Base-by-base conservation (phyloP, 2,888 invertebrate genomes). In the Tipula helvola region DNA sequence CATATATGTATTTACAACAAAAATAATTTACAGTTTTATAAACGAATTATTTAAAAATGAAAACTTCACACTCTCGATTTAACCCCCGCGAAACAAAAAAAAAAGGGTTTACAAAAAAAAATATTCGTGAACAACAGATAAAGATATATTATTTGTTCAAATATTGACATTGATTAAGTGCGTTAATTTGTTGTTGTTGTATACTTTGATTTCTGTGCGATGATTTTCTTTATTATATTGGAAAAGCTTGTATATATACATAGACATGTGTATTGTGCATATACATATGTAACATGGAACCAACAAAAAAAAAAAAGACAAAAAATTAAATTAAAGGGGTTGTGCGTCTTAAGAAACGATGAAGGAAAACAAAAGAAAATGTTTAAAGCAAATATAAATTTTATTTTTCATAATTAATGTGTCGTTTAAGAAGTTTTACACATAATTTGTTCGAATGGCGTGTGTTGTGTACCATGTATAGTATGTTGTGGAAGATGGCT, bases 151-250 rank as follows among this genome's bases (percentile, higher is more conserved):
- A 36, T 85, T 42, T 85, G 18, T 85, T 44, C 42, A 85, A 85
- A 85, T 85, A 85, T 85, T 85, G 85, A 85, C 85, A 85, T 42
- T 85, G 85, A 85, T 85, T 85, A 85, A 85, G 85, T 85, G 85
- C 18, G 84, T 39, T 84, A 71, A 71, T 71, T 71, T 71, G 44
- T 28, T 71, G 18, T 71, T 71, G 71, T 71, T 71, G 71, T 71
- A 28, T 28, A 28, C 28, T 71, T 71, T 71, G 71, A 71, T 71
- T 71, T 71, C 12, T 18, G 71, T 28, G 28, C 71, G 28, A 71
- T 71, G 71, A 71, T 71, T 71, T 71, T 18, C 18, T 71, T 57
- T 52, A 52, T 52, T 71, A 71, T 71, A 71, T 71, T 71, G 71
- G 71, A 71, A 71, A 71, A 28, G 28, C 71, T 71, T 71, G 5